Percentiles rank a stretch among this genome's conserved stretches.
Conservation (phyloP, 2,888 invertebrate species). For the Diaperis boleti region DNA sequence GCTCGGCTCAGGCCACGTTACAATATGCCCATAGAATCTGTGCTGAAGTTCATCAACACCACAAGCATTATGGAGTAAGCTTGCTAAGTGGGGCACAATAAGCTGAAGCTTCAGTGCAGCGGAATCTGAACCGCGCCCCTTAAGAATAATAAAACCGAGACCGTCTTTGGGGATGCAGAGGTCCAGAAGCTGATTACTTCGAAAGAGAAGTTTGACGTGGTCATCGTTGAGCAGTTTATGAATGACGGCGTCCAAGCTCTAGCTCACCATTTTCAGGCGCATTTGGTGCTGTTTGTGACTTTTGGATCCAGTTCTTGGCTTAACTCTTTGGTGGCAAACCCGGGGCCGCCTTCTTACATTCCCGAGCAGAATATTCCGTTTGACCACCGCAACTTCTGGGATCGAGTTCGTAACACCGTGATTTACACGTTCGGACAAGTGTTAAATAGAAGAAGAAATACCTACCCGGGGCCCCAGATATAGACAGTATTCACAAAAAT, state of each 20-base stretch:
- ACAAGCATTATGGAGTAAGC: too few species aligned
- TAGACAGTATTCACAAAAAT: slow-evolving; percentile 48
- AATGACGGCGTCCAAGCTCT: slow-evolving; percentile 66
- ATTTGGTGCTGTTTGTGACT: slow-evolving; percentile 63
- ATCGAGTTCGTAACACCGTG: slow-evolving; percentile 65
- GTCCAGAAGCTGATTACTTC: too few species aligned
- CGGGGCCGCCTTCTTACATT: slow-evolving; percentile 63
- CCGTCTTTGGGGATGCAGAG: too few species aligned
- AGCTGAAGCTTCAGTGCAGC: too few species aligned
- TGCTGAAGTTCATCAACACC: too few species aligned
- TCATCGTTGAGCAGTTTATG: slow-evolving; percentile 65
- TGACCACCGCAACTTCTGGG: slow-evolving; percentile 55
- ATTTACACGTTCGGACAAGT: slow-evolving; percentile 45
- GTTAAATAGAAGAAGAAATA: slow-evolving; percentile 46
- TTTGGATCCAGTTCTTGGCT: slow-evolving; percentile 59
- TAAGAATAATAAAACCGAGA: too few species aligned
- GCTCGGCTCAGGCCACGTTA: too few species aligned
- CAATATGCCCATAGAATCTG: too few species aligned
- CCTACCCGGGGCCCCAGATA: slow-evolving; percentile 45
- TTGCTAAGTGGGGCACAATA: too few species aligned
- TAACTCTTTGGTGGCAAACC: slow-evolving; percentile 66
- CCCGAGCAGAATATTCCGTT: slow-evolving; percentile 54
- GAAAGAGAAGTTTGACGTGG: slow-evolving; percentile 61
- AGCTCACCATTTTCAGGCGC: slow-evolving; percentile 58
- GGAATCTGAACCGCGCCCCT: too few species aligned